These are phyloP conservation scores for Protobothrops mucrosquamatus DNA, from an alignment of 2,113 vertebrate genomes.

Conservation along the genomic window DNA sequence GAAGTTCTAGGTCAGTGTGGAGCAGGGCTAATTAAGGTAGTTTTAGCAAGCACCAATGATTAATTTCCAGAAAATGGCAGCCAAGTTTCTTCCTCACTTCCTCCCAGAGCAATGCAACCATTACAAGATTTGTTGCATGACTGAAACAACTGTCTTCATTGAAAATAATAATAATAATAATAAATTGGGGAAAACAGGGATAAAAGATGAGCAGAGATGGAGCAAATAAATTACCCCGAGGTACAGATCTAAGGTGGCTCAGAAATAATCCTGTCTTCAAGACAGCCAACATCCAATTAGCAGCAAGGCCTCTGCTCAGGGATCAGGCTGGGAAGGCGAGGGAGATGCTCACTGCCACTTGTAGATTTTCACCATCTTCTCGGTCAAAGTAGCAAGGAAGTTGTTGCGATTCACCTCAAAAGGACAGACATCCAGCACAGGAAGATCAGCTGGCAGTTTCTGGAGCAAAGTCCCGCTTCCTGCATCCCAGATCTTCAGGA, in stretches of 20 bases:
- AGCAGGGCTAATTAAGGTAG: background rate
- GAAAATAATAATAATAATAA: background rate
- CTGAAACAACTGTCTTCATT: background rate
- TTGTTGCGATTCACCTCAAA: conserved; percentile 80
- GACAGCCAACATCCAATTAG: background rate
- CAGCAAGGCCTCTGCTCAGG: accelerated
- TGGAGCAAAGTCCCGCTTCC: conserved; percentile 83
- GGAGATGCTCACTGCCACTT: conserved; percentile 81
- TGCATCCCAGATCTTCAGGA: conserved; percentile 88
- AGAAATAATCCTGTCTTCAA: background rate
- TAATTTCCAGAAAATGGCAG: background rate
- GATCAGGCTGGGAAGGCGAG: background rate
- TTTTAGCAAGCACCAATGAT: accelerated
- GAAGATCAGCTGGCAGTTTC: conserved; percentile 84
- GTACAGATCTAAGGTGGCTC: background rate
- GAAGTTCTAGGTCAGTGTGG: background rate
- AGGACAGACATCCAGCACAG: conserved; percentile 88
- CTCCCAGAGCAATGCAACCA: background rate
- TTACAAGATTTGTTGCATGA: background rate
- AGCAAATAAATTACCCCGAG: background rate
- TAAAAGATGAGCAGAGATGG: background rate
- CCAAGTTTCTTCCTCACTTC: background rate
- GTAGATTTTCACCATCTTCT: conserved; percentile 89
- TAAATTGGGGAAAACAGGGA: background rate
- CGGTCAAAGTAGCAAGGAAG: conserved; percentile 87